Conservation (phyloP, 1,140 invertebrate species). For the Scaptomyza hsui region DNA sequence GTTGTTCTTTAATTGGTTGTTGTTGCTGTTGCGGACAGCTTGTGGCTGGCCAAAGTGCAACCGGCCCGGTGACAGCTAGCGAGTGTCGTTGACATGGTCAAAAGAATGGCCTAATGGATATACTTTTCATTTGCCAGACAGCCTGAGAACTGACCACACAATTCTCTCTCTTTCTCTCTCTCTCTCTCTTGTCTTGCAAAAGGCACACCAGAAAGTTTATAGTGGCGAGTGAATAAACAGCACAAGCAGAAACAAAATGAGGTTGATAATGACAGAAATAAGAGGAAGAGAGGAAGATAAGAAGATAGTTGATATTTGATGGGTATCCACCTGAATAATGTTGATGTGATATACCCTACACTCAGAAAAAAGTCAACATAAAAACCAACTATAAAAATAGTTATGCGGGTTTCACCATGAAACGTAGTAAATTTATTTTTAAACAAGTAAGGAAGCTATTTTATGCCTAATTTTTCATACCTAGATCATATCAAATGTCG, state of each 20-base stretch:
- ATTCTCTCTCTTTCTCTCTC: no score
- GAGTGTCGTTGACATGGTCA: constrained; percentile 48
- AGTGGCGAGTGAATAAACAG: background rate
- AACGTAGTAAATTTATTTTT: no score
- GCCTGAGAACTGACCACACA: constrained; percentile 28
- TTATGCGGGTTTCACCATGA: no score
- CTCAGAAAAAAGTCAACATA: no score
- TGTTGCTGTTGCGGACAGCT: constrained; percentile 33
- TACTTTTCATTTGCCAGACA: constrained; percentile 41
- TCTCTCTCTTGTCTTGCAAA: constrained; percentile 25
- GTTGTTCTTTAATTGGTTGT: constrained; percentile 45
- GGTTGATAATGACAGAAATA: constrained; percentile 26
- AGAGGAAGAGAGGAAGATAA: background rate
- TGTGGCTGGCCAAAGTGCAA: constrained; percentile 32
- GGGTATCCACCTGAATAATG: no score
- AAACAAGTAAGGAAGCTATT: no score
- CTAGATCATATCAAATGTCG: no score
- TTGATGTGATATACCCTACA: no score
- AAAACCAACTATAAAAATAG: no score
- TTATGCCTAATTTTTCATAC: no score
- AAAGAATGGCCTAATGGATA: constrained; percentile 52
- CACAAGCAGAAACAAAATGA: constrained; percentile 10
- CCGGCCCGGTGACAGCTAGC: constrained; percentile 21
- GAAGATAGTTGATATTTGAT: background rate
- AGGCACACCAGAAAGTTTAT: background rate